Evolutionary conservation across 2,113 vertebrate genomes (phyloP).

Genomic region (Hyaena hyaena): DNA sequence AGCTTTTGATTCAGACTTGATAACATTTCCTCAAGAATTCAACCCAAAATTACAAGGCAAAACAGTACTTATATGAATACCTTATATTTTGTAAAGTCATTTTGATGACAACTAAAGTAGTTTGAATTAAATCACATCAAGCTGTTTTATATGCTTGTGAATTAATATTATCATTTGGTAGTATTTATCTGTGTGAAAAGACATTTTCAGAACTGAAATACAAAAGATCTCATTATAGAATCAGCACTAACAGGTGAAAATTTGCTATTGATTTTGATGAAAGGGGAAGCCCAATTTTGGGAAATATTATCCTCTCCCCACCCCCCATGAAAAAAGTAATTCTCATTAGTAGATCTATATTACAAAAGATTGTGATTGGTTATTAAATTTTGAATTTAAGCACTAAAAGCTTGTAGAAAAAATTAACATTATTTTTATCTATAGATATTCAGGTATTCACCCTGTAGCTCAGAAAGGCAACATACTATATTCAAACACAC

Average conservation of each 20-base stretch:
- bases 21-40: background rate
- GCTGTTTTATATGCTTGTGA: background rate
- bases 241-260: background rate
- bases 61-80: background rate
- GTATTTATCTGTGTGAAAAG: background rate
- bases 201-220: background rate
- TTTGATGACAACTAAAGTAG: background rate
- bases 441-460: background rate
- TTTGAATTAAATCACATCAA: background rate
- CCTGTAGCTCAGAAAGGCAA: background rate
- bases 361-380: background rate
- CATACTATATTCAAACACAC: background rate
- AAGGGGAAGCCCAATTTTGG: background rate
- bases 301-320: background rate
- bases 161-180: background rate
- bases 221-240: background rate
- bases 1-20: background rate
- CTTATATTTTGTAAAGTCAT: background rate
- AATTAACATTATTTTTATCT: background rate
- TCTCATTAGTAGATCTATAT: background rate
- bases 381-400: background rate
- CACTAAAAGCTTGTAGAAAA: background rate
- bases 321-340: background rate
- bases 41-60: background rate
- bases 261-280: background rate